These are phyloP conservation scores for Hypsopygia costalis DNA, from an alignment of 2,888 invertebrate genomes.

Conservation along the genomic window DNA sequence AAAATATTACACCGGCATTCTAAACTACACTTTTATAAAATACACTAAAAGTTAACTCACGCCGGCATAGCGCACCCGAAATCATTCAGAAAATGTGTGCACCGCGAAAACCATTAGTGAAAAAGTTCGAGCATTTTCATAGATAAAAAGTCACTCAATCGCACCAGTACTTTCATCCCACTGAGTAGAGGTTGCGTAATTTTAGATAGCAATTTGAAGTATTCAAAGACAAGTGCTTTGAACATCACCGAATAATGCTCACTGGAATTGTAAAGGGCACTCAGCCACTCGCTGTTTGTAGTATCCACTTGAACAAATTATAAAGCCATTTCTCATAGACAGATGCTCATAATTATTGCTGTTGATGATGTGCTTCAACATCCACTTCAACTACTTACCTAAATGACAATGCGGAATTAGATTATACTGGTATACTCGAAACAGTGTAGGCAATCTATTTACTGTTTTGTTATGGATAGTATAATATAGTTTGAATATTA, in stretches of 20 bases:
- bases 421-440: too few relatives aligned
- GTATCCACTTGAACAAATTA: conserved; percentile 28
- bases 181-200: conserved; percentile 30
- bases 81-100: background rate
- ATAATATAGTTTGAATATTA: too few relatives aligned
- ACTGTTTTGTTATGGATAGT: too few relatives aligned
- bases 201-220: conserved; percentile 42
- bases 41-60: too few relatives aligned
- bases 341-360: conserved; percentile 5
- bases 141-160: conserved; percentile 1
- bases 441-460: too few relatives aligned
- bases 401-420: background rate
- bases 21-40: too few relatives aligned
- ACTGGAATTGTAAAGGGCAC: conserved; percentile 44
- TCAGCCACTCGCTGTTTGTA: conserved; percentile 25
- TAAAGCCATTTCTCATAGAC: conserved; percentile 16
- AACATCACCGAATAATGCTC: conserved; percentile 47
- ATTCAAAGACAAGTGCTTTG: conserved; percentile 46
- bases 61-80: too few relatives aligned
- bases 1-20: too few relatives aligned
- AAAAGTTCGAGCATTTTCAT: background rate
- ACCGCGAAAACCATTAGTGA: background rate
- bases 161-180: conserved; percentile 21
- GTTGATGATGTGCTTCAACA: background rate
- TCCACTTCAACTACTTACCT: background rate